Base-by-base conservation (phyloP, 92 coral and sea anemone genomes). In the Epizoanthus scotinus region DNA sequence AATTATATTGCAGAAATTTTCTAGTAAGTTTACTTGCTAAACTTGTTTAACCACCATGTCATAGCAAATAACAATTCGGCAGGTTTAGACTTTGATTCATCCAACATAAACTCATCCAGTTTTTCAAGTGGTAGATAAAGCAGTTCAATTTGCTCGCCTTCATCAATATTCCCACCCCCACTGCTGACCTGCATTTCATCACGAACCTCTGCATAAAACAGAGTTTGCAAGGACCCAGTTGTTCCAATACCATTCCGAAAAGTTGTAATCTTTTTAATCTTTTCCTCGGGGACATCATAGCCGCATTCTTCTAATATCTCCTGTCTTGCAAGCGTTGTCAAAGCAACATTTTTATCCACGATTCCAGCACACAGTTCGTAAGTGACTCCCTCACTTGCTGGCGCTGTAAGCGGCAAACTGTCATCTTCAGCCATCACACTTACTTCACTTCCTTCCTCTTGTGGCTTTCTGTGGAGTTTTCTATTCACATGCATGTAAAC, bases 361-460 rank as follows among this genome's bases (percentile, higher is more conserved):
- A 96, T 96, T 49, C 99, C 99, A 2, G 99, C 98, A 83, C 99
- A 96, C 8, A 96, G 84, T 87, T 96, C 99, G 73, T 96, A 96
- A 2, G 99, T 96, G 28, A 96, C 89, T 25, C 98, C 99, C 42
- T 83, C 87, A 59, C 53, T 81, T 20, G 90, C 86, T 26, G 90
- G 86, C 19, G 98, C 98, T 21, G 85, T 85, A 25, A 95, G 77
- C 40, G 87, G 87, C 14, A 81, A 72, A 19, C 90, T 72, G 1
- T 82, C 65, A 40, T 93, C 92, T 66, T 93, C 99, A 19, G 89
- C 87, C 60, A 50, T 47, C 53, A 93, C 88, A 57, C 63, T 24
- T 61, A 86, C 86, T 24, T 84, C 77, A 57, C 89, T 87, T 13
- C 77, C 86, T 67, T 85, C 91, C 31, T 12, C 73, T 14, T 22